Percentiles rank a stretch among this genome's conserved stretches.
phyloP scores from a whole-genome alignment of 2,113 vertebrate genomes.

The Leucoraja erinaceus region DNA sequence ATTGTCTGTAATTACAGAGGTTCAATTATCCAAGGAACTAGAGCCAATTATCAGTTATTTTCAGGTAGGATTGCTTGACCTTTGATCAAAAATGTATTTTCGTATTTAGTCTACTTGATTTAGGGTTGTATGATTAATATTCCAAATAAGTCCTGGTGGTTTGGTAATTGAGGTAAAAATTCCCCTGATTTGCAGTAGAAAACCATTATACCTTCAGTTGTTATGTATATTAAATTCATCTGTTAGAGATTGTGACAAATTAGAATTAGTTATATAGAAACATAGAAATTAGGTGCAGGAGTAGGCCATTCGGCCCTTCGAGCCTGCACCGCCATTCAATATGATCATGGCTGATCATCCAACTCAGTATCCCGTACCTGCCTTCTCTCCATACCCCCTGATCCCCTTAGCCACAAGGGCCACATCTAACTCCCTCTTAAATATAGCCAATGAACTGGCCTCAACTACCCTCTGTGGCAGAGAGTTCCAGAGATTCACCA shows the following conservation, averaged over 20 bases:
- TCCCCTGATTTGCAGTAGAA: neutral
- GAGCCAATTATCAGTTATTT: slow-evolving; percentile 73
- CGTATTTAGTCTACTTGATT: neutral
- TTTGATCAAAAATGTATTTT: slow-evolving; percentile 7
- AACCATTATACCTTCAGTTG: neutral
- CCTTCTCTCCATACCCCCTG: no score
- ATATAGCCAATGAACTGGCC: no score
- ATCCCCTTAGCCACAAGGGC: no score
- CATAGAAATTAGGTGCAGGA: no score
- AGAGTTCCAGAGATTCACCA: no score
- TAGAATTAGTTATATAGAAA: neutral
- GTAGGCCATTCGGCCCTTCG: no score
- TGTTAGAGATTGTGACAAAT: neutral
- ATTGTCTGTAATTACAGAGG: slow-evolving; percentile 77
- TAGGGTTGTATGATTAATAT: neutral
- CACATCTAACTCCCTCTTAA: no score
- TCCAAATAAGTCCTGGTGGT: neutral
- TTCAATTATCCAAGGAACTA: slow-evolving; percentile 50
- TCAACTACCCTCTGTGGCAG: no score
- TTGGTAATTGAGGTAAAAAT: neutral
- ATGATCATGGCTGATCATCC: no score
- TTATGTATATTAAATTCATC: neutral
- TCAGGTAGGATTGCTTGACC: slow-evolving; percentile 61
- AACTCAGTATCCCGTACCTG: no score
- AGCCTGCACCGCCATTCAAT: no score